Percentiles rank a stretch among this genome's conserved stretches.
Conservation (phyloP, 2,797 vertebrate genomes). For the Melanotaenia maccullochi region DNA sequence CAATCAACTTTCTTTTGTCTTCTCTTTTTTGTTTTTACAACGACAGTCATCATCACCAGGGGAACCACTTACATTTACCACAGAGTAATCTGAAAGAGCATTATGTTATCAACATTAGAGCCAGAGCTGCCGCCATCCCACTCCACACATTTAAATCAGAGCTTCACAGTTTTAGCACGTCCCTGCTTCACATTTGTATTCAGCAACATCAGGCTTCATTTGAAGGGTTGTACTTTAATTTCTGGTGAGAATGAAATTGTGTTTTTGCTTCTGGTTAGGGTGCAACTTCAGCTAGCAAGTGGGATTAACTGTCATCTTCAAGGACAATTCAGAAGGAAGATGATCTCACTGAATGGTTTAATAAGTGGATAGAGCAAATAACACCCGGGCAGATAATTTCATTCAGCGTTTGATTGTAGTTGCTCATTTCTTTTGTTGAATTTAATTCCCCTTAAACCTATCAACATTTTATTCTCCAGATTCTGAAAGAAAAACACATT, state of each 20-base stretch:
- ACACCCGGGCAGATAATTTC: not conserved
- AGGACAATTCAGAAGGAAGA: slow-evolving; percentile 37
- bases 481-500: too few relatives aligned
- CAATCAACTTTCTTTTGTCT: slow-evolving; percentile 39
- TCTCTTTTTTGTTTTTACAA: slow-evolving; percentile 12
- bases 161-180: slow-evolving; percentile 45
- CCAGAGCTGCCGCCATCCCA: slow-evolving; percentile 36
- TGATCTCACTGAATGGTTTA: not conserved
- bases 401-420: not conserved
- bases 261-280: slow-evolving; percentile 34
- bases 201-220: slow-evolving; percentile 35
- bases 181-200: slow-evolving; percentile 46
- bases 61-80: slow-evolving; percentile 36
- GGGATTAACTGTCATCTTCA: slow-evolving; percentile 45
- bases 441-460: not conserved
- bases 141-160: slow-evolving; percentile 47
- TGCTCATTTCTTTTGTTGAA: not conserved
- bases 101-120: slow-evolving; percentile 48
- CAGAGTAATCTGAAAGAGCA: slow-evolving; percentile 42
- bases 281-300: slow-evolving; percentile 31
- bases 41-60: slow-evolving; percentile 7
- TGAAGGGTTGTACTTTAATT: slow-evolving; percentile 44
- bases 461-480: too few relatives aligned
- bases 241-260: slow-evolving; percentile 36
- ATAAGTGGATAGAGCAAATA: not conserved